A percentile compares a stretch with the other conserved stretches of the same genome.
Evolutionary conservation across 2,888 invertebrate species (phyloP).

Genomic region (Neoascia interrupta): DNA sequence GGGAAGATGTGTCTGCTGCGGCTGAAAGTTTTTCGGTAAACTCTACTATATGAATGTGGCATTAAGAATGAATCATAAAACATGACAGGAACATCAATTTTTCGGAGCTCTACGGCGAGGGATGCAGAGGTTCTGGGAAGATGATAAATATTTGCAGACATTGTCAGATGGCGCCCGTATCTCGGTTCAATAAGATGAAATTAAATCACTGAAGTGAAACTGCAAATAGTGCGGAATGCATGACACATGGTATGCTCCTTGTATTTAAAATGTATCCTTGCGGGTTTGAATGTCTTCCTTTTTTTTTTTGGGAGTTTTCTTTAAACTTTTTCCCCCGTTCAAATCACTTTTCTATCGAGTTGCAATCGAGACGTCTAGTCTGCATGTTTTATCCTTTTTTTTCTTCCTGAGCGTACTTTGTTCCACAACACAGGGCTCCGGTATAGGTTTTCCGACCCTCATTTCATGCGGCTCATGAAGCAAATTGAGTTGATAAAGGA

Average conservation of each 20-base stretch:
- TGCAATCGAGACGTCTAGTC: slow-evolving; percentile 70
- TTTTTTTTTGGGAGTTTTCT: slow-evolving; percentile 7
- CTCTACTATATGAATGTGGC: slow-evolving; percentile 44
- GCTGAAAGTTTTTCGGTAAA: no score
- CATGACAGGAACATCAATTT: slow-evolving; percentile 62
- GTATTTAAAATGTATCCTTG: slow-evolving; percentile 67
- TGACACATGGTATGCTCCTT: slow-evolving; percentile 36
- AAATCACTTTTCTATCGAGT: slow-evolving; percentile 61
- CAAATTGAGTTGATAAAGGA: slow-evolving; percentile 67
- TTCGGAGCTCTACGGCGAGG: neutral
- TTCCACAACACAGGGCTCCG: slow-evolving; percentile 27
- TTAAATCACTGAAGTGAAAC: slow-evolving; percentile 61
- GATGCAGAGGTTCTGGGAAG: slow-evolving; percentile 25
- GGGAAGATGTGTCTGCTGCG: slow-evolving; percentile 41
- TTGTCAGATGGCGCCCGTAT: slow-evolving; percentile 69
- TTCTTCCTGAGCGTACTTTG: slow-evolving; percentile 9
- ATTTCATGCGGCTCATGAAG: slow-evolving; percentile 69
- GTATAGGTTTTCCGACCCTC: slow-evolving; percentile 37
- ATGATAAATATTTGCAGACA: slow-evolving; percentile 69
- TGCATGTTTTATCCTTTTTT: slow-evolving; percentile 44
- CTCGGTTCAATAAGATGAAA: slow-evolving; percentile 61
- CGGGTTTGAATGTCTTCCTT: slow-evolving; percentile 35
- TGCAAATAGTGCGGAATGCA: slow-evolving; percentile 68
- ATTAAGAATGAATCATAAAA: slow-evolving; percentile 44
- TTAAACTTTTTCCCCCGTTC: slow-evolving; percentile 3